Conservation (phyloP, 2,797 vertebrate species). For the Pogonophryne albipinna region DNA sequence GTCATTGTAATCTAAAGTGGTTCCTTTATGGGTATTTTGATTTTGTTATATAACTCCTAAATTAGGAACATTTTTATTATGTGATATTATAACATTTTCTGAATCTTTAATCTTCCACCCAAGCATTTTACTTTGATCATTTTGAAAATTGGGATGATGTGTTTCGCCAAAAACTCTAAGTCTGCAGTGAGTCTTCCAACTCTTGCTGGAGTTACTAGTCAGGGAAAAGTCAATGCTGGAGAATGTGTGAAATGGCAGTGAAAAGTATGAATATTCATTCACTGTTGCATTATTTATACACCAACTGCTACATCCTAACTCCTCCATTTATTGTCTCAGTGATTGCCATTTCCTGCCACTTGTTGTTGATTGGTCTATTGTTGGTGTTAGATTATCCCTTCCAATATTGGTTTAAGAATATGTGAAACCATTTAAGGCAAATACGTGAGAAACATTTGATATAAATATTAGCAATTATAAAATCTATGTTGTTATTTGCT, state of each 20-base stretch:
- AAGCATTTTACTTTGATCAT: not conserved
- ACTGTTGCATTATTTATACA: constrained; percentile 16
- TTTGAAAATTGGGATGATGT: not conserved
- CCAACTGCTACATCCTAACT: constrained; percentile 12
- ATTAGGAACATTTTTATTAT: too few species aligned
- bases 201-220: not conserved
- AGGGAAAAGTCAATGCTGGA: not conserved
- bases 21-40: too few species aligned
- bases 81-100: too few species aligned
- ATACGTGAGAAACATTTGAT: too few species aligned
- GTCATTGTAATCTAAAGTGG: too few species aligned
- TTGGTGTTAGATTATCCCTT: not conserved
- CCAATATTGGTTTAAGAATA: not conserved
- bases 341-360: not conserved
- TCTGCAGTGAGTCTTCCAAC: not conserved
- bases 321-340: not conserved
- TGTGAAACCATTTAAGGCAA: not conserved
- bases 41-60: too few species aligned
- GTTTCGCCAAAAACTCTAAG: not conserved
- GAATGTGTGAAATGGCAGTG: constrained; percentile 1
- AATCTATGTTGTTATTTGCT: not conserved
- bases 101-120: not conserved
- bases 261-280: constrained; percentile 37
- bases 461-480: too few species aligned
- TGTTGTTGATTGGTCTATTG: not conserved